Base-by-base conservation (phyloP, 2,113 vertebrate species). In the Sylvietta virens region DNA sequence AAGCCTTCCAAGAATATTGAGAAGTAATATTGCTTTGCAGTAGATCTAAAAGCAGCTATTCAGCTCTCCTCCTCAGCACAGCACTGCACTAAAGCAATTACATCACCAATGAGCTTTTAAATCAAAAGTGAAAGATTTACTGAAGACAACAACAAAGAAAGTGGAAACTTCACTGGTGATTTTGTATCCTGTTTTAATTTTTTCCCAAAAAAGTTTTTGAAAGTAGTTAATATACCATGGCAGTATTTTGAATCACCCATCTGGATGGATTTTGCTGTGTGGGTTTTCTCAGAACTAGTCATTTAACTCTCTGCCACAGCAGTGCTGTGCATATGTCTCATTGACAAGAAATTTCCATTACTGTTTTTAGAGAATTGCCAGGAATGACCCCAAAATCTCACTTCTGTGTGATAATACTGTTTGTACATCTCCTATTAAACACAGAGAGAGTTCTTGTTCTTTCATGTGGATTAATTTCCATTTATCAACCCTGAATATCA, bases 1-100 rank as follows among this genome's bases (percentile, higher is more conserved):
- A 92, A 97, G 51, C 48, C 81, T 89, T 82, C 91, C 93, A 94
- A 92, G 66, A 85, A 90, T 94, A 93, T 87, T 92, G 84, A 91
- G 91, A 77, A 90, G 50, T 58, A 95, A 94, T 95, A 85, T 82
- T 80, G 88, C 88, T 92, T 86, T 89, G 80, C 28, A 7, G 35
- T 48, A 81, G 81, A 53, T 81, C 56, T 71, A 78, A 88, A 86
- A 30, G 64, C 60, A 94, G 56, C 58, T 53, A 81, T 64, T 81
- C 72, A 86, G 65, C 56, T 92, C 26, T 71, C n/a, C 50, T 94
- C 28, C 48, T 50, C 54, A 86, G 71, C 62, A 62, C 37, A 91
- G 15, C 54, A 51, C 22, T 45, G 83, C 48, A 79, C 85, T 77
- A 44, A 92, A 90, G 37, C 65, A 88, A 80, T 90, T 85, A 30